These are phyloP conservation scores for Oreotragus oreotragus DNA, from an alignment of 2,113 vertebrate genomes.

Conservation along the genomic window DNA sequence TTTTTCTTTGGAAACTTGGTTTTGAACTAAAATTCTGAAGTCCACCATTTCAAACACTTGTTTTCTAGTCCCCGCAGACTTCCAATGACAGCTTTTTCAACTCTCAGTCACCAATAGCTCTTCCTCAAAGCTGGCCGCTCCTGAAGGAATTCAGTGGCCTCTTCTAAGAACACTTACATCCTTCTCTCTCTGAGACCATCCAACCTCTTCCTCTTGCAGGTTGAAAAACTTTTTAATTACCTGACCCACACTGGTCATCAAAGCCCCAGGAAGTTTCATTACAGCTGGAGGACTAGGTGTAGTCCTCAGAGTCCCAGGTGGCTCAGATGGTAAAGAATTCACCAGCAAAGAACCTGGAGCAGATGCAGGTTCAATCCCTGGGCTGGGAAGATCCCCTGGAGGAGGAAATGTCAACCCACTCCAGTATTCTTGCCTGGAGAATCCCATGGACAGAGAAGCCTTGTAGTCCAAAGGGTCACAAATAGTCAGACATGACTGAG, in stretches of 20 bases:
- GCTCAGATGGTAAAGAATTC: neutral
- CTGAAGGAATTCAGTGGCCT: neutral
- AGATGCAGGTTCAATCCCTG: fast-evolving
- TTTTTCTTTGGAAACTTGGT: neutral
- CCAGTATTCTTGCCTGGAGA: neutral
- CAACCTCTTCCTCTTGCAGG: neutral
- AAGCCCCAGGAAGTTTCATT: neutral
- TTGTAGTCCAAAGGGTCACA: neutral
- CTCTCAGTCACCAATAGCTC: neutral
- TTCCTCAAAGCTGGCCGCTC: neutral
- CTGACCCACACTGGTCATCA: neutral
- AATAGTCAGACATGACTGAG: neutral
- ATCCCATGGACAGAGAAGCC: neutral
- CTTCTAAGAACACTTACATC: neutral
- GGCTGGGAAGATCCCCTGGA: neutral
- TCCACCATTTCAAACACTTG: neutral
- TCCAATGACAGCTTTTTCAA: neutral
- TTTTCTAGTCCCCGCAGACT: neutral
- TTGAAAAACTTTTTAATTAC: neutral
- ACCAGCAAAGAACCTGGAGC: neutral
- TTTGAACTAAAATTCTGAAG: neutral
- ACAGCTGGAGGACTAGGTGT: neutral
- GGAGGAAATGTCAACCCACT: neutral
- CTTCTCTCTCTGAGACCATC: neutral
- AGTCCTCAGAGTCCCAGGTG: neutral